phyloP scores from a whole-genome alignment of 2,888 invertebrate species.

The Synergus japonicus region DNA sequence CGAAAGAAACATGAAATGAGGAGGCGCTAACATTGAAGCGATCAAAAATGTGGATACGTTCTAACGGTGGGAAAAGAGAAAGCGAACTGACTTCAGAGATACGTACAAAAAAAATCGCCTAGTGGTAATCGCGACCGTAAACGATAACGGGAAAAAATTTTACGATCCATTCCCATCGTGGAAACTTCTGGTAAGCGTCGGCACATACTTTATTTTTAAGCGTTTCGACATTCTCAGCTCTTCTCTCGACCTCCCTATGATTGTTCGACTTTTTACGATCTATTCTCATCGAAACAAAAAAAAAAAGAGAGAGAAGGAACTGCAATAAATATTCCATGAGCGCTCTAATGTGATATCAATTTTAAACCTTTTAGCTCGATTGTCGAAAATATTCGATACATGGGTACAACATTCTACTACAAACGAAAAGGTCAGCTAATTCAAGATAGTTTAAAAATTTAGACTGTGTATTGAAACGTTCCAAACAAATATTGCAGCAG shows the following conservation, averaged over 20 bases:
- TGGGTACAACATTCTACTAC: too few species aligned
- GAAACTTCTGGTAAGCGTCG: conserved; percentile 52
- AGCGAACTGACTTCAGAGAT: neutral
- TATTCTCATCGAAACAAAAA: neutral
- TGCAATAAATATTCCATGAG: neutral
- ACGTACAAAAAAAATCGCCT: neutral
- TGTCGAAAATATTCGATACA: too few species aligned
- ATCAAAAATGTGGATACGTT: conserved; percentile 1
- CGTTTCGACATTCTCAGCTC: neutral
- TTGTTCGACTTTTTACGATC: neutral
- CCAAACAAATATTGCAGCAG: neutral
- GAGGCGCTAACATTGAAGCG: neutral
- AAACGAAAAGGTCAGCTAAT: neutral
- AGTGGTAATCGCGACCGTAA: neutral
- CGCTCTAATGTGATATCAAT: neutral
- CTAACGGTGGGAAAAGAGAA: neutral
- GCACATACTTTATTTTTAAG: neutral
- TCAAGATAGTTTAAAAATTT: too few species aligned
- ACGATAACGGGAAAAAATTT: conserved; percentile 51
- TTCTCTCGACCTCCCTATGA: neutral
- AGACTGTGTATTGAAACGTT: neutral
- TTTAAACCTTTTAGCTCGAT: too few species aligned
- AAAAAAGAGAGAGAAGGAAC: neutral
- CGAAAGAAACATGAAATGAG: neutral
- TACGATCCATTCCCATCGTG: conserved; percentile 51